Percentiles rank a stretch among this genome's conserved stretches.
Conservation (phyloP, 2,888 invertebrate genomes). For the Scaptomyza reducta region DNA sequence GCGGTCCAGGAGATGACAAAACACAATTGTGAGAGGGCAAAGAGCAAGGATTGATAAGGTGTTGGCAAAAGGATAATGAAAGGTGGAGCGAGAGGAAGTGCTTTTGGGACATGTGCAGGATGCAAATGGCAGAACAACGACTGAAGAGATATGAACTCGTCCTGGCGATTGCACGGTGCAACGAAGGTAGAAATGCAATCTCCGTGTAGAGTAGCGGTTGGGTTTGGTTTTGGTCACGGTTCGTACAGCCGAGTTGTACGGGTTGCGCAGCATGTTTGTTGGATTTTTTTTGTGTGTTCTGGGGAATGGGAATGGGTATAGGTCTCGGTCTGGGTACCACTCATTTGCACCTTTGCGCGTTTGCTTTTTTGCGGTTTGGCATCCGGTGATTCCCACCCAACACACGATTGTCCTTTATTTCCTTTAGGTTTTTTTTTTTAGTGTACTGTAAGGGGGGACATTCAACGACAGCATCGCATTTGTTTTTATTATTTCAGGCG, state of each 20-base stretch:
- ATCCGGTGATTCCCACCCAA: slow-evolving; percentile 51
- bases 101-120: slow-evolving; percentile 57
- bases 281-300: slow-evolving; percentile 2
- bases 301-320: not conserved
- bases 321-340: slow-evolving; percentile 31
- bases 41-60: slow-evolving; percentile 28
- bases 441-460: slow-evolving; percentile 9
- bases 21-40: slow-evolving; percentile 40
- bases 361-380: slow-evolving; percentile 68
- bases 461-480: slow-evolving; percentile 55
- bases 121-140: slow-evolving; percentile 60
- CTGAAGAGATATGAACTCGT: slow-evolving; percentile 72
- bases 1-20: slow-evolving; percentile 51
- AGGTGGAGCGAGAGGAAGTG: not conserved
- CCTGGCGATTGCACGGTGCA: slow-evolving; percentile 40
- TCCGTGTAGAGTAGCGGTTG: not conserved
- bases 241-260: slow-evolving; percentile 32
- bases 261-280: slow-evolving; percentile 34
- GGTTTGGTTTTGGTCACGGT: slow-evolving; percentile 2
- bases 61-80: not conserved
- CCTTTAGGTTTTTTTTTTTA: slow-evolving; percentile 7
- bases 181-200: slow-evolving; percentile 15
- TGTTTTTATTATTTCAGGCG: slow-evolving; percentile 79
- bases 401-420: slow-evolving; percentile 64
- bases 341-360: slow-evolving; percentile 80